Conservation (phyloP, 1,140 invertebrate species). For the Pseudomyrmex concolor region DNA sequence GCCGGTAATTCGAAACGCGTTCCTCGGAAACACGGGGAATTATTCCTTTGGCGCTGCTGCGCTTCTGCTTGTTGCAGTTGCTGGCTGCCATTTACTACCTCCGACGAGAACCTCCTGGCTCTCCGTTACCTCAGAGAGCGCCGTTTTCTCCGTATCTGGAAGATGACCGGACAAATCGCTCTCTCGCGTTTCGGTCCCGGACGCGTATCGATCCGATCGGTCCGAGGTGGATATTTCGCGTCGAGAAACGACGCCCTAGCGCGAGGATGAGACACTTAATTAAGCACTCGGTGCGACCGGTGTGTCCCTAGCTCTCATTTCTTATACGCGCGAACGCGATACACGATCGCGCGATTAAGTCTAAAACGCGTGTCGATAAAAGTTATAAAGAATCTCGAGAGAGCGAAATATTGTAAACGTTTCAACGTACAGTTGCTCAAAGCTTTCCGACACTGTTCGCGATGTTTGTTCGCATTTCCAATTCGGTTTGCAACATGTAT, state of each 20-base stretch:
- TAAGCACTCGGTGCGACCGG: not conserved
- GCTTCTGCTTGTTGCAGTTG: constrained; percentile 55
- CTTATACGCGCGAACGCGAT: not conserved
- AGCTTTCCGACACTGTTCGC: no score
- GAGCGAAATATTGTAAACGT: no score
- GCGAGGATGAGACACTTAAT: constrained; percentile 31
- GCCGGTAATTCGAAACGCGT: constrained; percentile 81
- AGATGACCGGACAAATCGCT: constrained; percentile 59
- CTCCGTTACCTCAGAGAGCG: constrained; percentile 33
- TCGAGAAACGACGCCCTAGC: not conserved
- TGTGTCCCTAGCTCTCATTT: not conserved
- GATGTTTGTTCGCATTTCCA: no score
- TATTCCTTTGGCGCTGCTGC: constrained; percentile 74
- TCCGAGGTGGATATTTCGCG: not conserved
- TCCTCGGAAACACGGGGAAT: constrained; percentile 79
- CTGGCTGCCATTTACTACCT: constrained; percentile 44
- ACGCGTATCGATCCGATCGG: constrained; percentile 47
- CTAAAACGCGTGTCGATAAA: no score
- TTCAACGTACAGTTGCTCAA: no score
- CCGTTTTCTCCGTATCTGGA: constrained; percentile 44
- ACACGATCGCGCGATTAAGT: no score
- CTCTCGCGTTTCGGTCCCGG: constrained; percentile 18
- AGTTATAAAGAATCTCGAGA: no score
- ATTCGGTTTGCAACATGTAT: no score
- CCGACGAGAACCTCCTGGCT: constrained; percentile 31